These are phyloP conservation scores for Tinamus guttatus DNA, from an alignment of 2,113 vertebrate genomes.

Conservation along the genomic window DNA sequence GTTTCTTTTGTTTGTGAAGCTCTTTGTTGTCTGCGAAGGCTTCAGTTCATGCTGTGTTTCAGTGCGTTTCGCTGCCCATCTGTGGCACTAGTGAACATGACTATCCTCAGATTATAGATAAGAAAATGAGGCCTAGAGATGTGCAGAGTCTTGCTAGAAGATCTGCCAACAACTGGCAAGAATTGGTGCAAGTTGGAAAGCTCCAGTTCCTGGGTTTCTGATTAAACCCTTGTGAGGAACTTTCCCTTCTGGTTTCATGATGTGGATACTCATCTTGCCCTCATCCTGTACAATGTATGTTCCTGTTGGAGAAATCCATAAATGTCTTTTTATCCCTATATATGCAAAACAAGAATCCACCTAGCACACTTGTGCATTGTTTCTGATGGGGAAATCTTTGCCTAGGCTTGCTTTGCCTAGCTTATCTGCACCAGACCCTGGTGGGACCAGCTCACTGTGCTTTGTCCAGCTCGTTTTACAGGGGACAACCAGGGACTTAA, in stretches of 20 bases:
- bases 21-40: not conserved
- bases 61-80: not conserved
- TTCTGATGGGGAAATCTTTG: not conserved
- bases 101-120: not conserved
- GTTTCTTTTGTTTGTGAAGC: not conserved
- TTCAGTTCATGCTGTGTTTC: not conserved
- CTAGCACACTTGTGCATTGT: rapidly evolving
- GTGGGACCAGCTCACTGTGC: not conserved
- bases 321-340: not conserved
- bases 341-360: not conserved
- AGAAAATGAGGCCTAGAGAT: not conserved
- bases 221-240: not conserved
- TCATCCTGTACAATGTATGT: not conserved
- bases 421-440: not conserved
- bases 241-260: not conserved
- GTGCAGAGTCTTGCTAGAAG: rapidly evolving
- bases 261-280: not conserved
- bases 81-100: not conserved
- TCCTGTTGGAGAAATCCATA: not conserved
- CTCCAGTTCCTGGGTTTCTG: not conserved
- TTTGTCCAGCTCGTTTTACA: not conserved
- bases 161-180: not conserved
- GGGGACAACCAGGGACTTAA: not conserved
- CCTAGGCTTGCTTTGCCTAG: not conserved
- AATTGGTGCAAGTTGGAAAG: not conserved